phyloP scores from a whole-genome alignment of 2,797 vertebrate species.

The Austrolebias charrua region DNA sequence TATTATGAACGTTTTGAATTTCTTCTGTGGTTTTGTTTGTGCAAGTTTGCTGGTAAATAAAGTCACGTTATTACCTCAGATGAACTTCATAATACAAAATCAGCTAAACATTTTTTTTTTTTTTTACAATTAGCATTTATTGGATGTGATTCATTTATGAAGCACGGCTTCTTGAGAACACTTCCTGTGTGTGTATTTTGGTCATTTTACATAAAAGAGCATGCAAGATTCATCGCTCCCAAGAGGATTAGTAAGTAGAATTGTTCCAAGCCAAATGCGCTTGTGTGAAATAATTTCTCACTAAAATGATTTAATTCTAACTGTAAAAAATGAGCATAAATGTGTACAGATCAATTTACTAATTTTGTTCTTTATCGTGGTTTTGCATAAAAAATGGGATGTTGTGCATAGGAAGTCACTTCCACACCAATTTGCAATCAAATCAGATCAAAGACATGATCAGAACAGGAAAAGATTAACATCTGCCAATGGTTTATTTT shows the following conservation, averaged over 20 bases:
- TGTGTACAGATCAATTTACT: not conserved
- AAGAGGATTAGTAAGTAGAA: slow-evolving; percentile 60
- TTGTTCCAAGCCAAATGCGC: slow-evolving; percentile 52
- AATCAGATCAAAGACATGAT: slow-evolving; percentile 28
- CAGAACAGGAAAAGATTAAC: slow-evolving; percentile 10
- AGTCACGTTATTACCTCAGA: too few relatives aligned
- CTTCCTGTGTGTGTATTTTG: slow-evolving; percentile 44
- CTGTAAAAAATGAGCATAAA: slow-evolving; percentile 5
- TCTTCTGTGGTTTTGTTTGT: not conserved
- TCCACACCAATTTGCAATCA: not conserved
- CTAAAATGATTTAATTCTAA: slow-evolving; percentile 35
- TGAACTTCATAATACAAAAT: too few relatives aligned
- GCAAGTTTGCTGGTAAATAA: too few relatives aligned
- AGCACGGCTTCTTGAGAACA: slow-evolving; percentile 34
- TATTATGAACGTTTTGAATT: not conserved
- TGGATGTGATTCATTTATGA: not conserved
- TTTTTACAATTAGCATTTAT: not conserved
- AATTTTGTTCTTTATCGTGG: slow-evolving; percentile 22
- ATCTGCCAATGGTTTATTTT: not conserved
- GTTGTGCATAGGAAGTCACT: slow-evolving; percentile 1
- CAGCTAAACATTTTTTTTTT: too few relatives aligned
- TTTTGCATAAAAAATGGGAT: slow-evolving; percentile 6
- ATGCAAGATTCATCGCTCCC: slow-evolving; percentile 56
- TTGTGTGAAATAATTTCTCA: slow-evolving; percentile 1
- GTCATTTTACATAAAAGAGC: slow-evolving; percentile 42